A percentile compares a stretch with the other conserved stretches of the same genome.
These are phyloP conservation scores for Manis crassicaudata DNA, from an alignment of 2,797 vertebrate species.

Conservation along the genomic window DNA sequence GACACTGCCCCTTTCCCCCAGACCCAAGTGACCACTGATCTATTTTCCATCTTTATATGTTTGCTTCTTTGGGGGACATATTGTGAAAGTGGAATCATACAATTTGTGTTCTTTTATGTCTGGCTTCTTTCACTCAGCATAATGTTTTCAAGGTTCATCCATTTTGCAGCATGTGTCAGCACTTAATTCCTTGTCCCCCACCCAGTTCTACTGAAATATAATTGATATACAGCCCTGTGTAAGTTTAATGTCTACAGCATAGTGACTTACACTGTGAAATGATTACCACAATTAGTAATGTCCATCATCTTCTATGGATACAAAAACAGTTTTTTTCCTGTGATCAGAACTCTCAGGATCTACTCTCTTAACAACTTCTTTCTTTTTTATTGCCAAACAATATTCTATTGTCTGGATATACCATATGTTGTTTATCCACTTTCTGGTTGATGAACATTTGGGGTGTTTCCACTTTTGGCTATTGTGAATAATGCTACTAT, in stretches of 20 bases:
- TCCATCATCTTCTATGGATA: neutral
- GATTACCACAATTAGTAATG: neutral
- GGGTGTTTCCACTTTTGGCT: neutral
- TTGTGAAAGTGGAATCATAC: neutral
- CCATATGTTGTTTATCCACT: neutral
- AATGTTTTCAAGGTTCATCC: neutral
- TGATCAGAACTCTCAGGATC: neutral
- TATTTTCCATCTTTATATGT: neutral
- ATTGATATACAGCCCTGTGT: neutral
- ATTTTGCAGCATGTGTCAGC: neutral
- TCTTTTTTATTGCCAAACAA: neutral
- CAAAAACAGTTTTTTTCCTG: neutral
- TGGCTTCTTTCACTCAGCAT: neutral
- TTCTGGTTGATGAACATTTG: neutral
- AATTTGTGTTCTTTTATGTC: neutral
- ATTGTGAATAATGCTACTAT: neutral
- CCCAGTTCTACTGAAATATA: neutral
- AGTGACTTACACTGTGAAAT: neutral
- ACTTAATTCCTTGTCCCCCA: neutral
- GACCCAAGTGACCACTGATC: neutral
- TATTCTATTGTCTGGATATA: neutral
- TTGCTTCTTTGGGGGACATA: neutral
- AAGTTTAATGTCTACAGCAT: neutral
- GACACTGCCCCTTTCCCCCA: neutral
- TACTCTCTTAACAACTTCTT: neutral